Percentiles rank a stretch among this genome's conserved stretches.
Conservation (phyloP, 2,113 vertebrate species). For the Carassius gibelio region DNA sequence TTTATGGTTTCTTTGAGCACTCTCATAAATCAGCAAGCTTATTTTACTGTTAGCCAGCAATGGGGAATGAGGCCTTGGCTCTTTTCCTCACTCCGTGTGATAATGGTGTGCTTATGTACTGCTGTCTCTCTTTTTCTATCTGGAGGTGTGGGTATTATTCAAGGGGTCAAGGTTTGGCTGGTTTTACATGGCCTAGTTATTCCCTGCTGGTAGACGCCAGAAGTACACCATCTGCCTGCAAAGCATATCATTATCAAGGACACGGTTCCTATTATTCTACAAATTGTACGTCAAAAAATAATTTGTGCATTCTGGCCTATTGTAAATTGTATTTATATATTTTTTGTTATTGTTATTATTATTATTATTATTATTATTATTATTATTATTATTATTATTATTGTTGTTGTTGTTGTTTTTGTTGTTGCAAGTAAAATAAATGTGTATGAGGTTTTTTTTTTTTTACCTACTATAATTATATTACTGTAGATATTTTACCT, state of each 20-base stretch:
- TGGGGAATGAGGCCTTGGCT: slow-evolving; percentile 22
- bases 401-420: too few species aligned
- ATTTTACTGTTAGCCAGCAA: slow-evolving; percentile 13
- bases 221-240: background rate
- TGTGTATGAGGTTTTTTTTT: too few species aligned
- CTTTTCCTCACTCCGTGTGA: slow-evolving; percentile 9
- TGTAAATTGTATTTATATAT: too few species aligned
- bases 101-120: background rate
- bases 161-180: slow-evolving; percentile 19
- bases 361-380: too few species aligned
- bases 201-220: background rate
- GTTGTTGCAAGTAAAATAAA: background rate
- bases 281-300: background rate
- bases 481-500: background rate
- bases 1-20: slow-evolving; percentile 27
- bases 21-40: slow-evolving; percentile 38
- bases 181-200: background rate
- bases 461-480: background rate
- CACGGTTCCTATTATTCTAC: background rate
- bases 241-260: background rate
- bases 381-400: too few species aligned
- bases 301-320: background rate
- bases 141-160: slow-evolving; percentile 13
- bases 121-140: background rate
- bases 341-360: too few species aligned